Conservation (phyloP, 2,888 invertebrate genomes). For the Mimas tiliae region DNA sequence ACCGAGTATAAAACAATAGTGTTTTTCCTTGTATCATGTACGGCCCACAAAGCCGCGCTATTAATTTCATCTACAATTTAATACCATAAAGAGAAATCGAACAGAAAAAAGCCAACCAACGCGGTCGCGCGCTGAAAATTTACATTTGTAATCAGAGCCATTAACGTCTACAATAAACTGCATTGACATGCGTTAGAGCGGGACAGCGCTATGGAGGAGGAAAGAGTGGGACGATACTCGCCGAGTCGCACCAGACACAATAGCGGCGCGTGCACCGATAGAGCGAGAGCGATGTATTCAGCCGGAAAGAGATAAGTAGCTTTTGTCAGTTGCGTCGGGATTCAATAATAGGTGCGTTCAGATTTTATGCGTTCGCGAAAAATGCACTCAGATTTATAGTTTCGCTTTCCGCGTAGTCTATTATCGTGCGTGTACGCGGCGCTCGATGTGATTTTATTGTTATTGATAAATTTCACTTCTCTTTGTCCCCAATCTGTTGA, state of each 20-base stretch:
- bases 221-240: constrained; percentile 58
- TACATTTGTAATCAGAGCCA: constrained; percentile 83
- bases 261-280: constrained; percentile 76
- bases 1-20: constrained; percentile 10
- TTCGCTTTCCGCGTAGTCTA: constrained; percentile 73
- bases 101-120: constrained; percentile 77
- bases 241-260: constrained; percentile 77
- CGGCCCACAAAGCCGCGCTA: constrained; percentile 39
- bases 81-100: constrained; percentile 76
- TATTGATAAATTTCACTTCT: constrained; percentile 38
- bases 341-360: constrained; percentile 77
- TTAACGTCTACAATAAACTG: constrained; percentile 84
- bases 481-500: constrained; percentile 23
- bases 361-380: constrained; percentile 82
- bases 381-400: constrained; percentile 77
- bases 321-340: constrained; percentile 49
- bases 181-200: constrained; percentile 75
- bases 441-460: constrained; percentile 42
- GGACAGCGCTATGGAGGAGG: constrained; percentile 62
- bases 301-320: constrained; percentile 53
- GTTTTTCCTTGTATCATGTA: constrained; percentile 23
- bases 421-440: constrained; percentile 52
- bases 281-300: constrained; percentile 61
- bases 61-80: constrained; percentile 75
- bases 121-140: constrained; percentile 80